Conservation (phyloP, 1,140 invertebrate genomes). For the Archivesica marissinica region DNA sequence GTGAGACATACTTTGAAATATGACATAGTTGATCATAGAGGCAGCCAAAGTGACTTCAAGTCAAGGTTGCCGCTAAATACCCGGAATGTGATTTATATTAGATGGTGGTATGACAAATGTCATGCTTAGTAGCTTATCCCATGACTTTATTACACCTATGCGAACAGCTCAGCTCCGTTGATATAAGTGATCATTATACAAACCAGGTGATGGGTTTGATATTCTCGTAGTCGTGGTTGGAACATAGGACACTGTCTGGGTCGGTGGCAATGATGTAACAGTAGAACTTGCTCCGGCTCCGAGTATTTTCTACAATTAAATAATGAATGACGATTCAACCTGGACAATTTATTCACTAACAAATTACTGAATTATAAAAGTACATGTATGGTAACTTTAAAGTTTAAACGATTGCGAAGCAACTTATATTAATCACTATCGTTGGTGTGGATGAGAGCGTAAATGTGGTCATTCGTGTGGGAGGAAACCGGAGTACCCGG, state of each 20-base stretch:
- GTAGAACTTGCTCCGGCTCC: neutral
- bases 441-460: neutral
- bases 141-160: too few relatives aligned
- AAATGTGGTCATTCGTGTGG: neutral
- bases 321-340: neutral
- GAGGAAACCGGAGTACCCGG: neutral
- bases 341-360: too few relatives aligned
- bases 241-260: slow-evolving; percentile 78
- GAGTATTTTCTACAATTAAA: slow-evolving; percentile 4
- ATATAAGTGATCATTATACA: too few relatives aligned
- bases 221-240: slow-evolving; percentile 68
- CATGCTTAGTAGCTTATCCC: too few relatives aligned
- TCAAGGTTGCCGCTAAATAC: too few relatives aligned
- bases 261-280: slow-evolving; percentile 59
- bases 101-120: too few relatives aligned
- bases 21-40: too few relatives aligned
- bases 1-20: too few relatives aligned
- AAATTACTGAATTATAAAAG: neutral
- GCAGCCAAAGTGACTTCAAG: too few relatives aligned
- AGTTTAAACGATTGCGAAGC: neutral
- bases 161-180: too few relatives aligned
- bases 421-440: neutral
- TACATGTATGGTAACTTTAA: neutral
- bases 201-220: slow-evolving; percentile 21
- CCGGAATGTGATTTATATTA: too few relatives aligned